Percentiles rank a stretch among this genome's conserved stretches.
These are phyloP conservation scores for Hippasteria phrygiana DNA, from an alignment of 53 echinoderm and acorn worm species.

Conservation along the genomic window DNA sequence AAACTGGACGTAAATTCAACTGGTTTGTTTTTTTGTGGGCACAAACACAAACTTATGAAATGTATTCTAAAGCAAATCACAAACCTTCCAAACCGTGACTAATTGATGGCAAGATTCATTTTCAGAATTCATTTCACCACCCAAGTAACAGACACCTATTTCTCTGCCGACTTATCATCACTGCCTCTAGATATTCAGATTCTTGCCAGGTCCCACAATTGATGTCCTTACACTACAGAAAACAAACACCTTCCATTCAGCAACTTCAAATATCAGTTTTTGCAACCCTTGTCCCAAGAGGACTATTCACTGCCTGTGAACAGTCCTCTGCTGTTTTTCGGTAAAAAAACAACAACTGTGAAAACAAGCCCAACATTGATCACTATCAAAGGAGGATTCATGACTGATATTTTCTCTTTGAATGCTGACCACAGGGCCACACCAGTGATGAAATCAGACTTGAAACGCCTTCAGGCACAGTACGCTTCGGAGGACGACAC, in stretches of 20 bases:
- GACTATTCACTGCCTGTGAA: too few relatives aligned
- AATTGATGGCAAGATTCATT: neutral
- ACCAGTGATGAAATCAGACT: constrained; percentile 7
- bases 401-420: neutral
- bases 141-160: neutral
- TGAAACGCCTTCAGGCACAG: neutral
- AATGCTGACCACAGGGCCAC: neutral
- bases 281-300: neutral
- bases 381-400: neutral
- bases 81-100: too few relatives aligned
- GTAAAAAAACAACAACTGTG: neutral
- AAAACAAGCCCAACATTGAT: neutral
- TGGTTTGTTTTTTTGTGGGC: too few relatives aligned
- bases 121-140: neutral
- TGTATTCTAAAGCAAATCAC: too few relatives aligned
- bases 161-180: neutral
- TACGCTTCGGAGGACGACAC: neutral
- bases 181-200: neutral
- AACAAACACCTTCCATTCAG: neutral
- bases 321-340: too few relatives aligned
- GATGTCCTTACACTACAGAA: neutral
- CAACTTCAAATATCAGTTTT: neutral
- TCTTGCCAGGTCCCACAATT: neutral
- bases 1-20: too few relatives aligned
- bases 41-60: too few relatives aligned